These are phyloP conservation scores for Upupa epops DNA, from an alignment of 2,113 vertebrate species.

Conservation along the genomic window DNA sequence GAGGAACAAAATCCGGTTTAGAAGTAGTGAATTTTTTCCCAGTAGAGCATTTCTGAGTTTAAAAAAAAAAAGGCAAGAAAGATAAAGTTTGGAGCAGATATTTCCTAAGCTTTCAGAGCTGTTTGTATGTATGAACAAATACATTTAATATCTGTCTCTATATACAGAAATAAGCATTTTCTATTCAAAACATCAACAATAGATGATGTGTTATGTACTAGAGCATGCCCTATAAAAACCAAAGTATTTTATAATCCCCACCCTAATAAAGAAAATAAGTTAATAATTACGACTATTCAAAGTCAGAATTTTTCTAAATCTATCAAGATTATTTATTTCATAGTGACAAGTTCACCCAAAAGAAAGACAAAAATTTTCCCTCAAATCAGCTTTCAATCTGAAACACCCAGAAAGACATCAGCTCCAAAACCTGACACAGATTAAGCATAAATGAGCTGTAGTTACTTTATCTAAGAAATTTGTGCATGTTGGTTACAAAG, in stretches of 20 bases:
- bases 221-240: not conserved
- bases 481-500: not conserved
- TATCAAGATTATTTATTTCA: not conserved
- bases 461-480: not conserved
- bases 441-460: not conserved
- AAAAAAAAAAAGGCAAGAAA: not conserved
- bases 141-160: not conserved
- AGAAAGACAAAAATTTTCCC: not conserved
- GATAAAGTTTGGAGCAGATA: not conserved
- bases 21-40: not conserved
- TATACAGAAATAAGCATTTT: not conserved
- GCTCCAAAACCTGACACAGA: not conserved
- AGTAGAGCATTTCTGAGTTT: not conserved
- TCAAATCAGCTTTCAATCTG: not conserved
- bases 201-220: not conserved
- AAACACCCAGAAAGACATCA: not conserved
- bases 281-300: not conserved
- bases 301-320: not conserved
- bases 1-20: not conserved
- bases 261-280: not conserved
- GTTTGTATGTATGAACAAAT: not conserved
- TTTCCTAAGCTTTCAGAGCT: not conserved
- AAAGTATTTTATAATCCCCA: not conserved
- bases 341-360: not conserved
- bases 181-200: not conserved